Evolutionary conservation across 2,113 vertebrate genomes (phyloP), one percentile per base, ranked within the genome.

Genomic region (Percina caprodes): DNA sequence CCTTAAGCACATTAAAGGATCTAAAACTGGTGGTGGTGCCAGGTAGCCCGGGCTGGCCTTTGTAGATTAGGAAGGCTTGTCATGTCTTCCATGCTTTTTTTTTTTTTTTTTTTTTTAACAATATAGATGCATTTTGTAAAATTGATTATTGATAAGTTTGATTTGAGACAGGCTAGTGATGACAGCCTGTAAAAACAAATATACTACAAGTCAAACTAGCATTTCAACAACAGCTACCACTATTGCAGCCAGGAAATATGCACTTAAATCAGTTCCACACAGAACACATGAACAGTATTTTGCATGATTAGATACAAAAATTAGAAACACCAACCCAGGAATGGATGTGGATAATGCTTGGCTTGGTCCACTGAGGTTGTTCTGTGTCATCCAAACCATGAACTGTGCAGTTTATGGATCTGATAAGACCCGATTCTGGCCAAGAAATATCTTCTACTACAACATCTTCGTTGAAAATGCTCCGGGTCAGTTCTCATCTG

Each of bases 201-300:
- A 80, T 75, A 85, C 73, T 59, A 52, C 33, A 76, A 81, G 77
- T 54, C 26, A 2, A 76, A 65, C 15, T 24, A 26, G 62, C 59
- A 58, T 79, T 85, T 79, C 56, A 72, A 74, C 69, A 54, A 46
- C 59, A 59, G 69, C 58, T 58, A 69, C 45, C 48, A 58, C 61
- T 18, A 15, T 16, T 55, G 66, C 69, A 76, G 69, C 60, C 69
- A 51, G 69, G 67, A 89, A 84, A 80, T 80, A 85, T 54, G 78
- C 75, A 49, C 81, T 84, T 16, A 59, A 84, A 86, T 77, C 71
- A 77, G 63, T 48, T 69, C 80, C 73, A 51, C 35, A 10, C 79
- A 71, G 76, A 91, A 83, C 63, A 80, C 30, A 77, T 80, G 78
- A 88, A 85, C 85, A 82, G 46, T 35, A 69, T 83, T 85, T 82